These are phyloP conservation scores for Hyperoodon ampullatus DNA, from an alignment of 2,113 vertebrate genomes.

Conservation along the genomic window DNA sequence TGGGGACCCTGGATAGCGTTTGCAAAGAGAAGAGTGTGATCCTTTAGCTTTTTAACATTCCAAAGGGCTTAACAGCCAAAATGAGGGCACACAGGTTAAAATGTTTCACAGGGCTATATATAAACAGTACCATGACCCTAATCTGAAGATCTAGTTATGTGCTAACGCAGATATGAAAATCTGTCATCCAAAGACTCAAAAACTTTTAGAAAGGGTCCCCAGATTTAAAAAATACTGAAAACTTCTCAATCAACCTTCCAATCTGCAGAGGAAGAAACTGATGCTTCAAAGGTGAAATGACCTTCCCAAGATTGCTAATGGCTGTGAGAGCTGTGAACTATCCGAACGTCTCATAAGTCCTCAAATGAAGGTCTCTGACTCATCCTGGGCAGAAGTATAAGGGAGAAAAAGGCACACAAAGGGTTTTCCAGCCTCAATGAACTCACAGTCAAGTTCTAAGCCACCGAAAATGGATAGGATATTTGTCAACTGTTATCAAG, in stretches of 20 bases:
- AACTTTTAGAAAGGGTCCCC: background rate
- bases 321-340: background rate
- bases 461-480: background rate
- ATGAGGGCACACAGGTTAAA: background rate
- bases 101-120: background rate
- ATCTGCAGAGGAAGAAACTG: background rate
- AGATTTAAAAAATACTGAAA: background rate
- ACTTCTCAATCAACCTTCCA: conserved; percentile 21
- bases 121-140: background rate
- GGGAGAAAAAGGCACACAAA: background rate
- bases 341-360: background rate
- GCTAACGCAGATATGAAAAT: background rate
- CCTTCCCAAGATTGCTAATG: background rate
- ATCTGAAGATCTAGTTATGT: background rate
- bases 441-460: background rate
- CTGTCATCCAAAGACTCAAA: background rate
- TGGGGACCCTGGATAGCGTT: background rate
- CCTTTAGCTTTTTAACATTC: conserved; percentile 18
- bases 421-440: background rate
- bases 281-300: background rate
- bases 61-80: background rate
- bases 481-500: conserved; percentile 10
- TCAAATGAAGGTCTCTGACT: background rate
- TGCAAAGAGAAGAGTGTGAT: background rate
- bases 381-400: background rate